Percentiles rank a stretch among this genome's conserved stretches.
These are phyloP conservation scores for Ceratina japonica DNA, from an alignment of 1,140 invertebrate genomes.

Conservation along the genomic window DNA sequence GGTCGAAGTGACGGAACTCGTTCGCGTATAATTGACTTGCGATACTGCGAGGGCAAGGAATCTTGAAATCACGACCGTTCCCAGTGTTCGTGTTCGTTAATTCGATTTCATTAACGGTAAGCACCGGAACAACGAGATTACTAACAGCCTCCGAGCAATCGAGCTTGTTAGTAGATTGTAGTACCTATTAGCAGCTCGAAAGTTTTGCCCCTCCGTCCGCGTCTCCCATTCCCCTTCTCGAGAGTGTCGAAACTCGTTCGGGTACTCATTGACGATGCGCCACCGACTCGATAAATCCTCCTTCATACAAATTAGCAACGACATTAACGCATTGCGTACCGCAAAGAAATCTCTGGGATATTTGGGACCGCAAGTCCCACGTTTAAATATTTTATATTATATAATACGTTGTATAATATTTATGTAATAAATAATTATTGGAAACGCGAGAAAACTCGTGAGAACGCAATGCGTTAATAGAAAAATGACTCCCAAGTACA, in stretches of 20 bases:
- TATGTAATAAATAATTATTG: no score
- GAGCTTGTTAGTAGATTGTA: conserved; percentile 20
- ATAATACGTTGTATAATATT: no score
- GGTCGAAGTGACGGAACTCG: background rate
- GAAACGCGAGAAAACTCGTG: no score
- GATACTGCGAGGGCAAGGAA: background rate
- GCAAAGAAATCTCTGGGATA: no score
- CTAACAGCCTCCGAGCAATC: background rate
- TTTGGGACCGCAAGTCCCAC: no score
- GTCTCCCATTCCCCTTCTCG: conserved; percentile 8
- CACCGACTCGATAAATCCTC: background rate
- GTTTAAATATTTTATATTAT: no score
- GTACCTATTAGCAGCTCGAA: conserved; percentile 20
- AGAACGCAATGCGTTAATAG: no score
- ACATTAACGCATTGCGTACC: no score
- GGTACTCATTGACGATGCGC: background rate
- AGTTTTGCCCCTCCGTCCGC: conserved; percentile 2
- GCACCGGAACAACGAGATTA: background rate
- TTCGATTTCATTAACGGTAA: background rate
- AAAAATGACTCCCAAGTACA: no score
- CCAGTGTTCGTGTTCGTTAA: background rate
- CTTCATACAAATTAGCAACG: no score
- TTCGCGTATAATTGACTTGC: background rate
- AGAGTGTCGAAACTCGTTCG: background rate
- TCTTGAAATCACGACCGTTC: background rate